Percentiles rank a stretch among this genome's conserved stretches.
Evolutionary conservation across 2,797 vertebrate species (phyloP).

Genomic region (Acanthurus tractus): DNA sequence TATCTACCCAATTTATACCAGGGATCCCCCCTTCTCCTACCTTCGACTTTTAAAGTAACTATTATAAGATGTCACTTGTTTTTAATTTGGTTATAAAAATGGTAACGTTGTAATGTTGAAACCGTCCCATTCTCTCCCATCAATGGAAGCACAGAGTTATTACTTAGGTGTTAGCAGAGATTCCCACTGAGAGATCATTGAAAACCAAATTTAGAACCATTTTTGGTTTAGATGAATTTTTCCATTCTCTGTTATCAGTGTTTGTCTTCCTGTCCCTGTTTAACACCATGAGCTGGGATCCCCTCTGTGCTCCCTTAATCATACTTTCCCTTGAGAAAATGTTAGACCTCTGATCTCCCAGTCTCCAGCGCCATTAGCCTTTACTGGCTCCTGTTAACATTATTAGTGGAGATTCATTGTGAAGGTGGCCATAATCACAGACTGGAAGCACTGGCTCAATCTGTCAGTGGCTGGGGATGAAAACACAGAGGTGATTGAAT

Average conservation of each 20-base stretch:
- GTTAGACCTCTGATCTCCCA: constrained; percentile 18
- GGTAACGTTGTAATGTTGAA: constrained; percentile 8
- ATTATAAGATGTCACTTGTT: background rate
- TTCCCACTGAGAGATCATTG: background rate
- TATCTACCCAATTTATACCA: background rate
- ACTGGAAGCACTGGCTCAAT: constrained; percentile 40
- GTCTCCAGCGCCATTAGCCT: constrained; percentile 36
- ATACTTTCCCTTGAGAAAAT: constrained; percentile 10
- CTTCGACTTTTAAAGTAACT: background rate
- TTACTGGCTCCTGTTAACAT: constrained; percentile 42
- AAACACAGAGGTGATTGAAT: constrained; percentile 50
- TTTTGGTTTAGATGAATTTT: background rate
- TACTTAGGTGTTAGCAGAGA: background rate
- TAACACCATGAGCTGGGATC: background rate
- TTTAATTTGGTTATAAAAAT: background rate
- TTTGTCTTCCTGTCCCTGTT: constrained; percentile 14
- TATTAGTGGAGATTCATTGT: constrained; percentile 56
- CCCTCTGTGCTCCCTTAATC: constrained; percentile 9
- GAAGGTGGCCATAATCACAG: constrained; percentile 49
- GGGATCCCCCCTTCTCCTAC: background rate
- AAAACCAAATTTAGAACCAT: background rate
- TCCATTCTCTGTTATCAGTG: background rate
- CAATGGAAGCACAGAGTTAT: background rate
- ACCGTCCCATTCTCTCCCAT: background rate
- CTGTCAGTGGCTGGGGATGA: constrained; percentile 38